A percentile compares a stretch with the other conserved stretches of the same genome.
Evolutionary conservation across 1,140 invertebrate species (phyloP).

Genomic region (Seison nebaliae): DNA sequence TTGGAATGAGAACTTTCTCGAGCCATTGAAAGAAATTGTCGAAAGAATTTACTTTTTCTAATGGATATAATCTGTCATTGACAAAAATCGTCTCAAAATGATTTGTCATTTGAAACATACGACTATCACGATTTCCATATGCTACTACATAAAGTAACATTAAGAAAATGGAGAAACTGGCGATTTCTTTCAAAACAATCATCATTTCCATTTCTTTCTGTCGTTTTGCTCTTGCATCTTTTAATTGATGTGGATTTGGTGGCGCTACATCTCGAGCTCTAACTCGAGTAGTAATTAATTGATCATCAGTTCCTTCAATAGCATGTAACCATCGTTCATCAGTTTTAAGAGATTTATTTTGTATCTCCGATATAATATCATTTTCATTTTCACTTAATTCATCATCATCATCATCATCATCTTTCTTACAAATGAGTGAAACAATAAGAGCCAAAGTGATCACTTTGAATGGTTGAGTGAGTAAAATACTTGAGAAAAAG

Average conservation of each 20-base stretch:
- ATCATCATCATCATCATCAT: conserved; percentile 2
- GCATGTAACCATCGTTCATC: too few species aligned
- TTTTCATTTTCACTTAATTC: conserved; percentile 1
- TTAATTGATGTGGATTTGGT: too few species aligned
- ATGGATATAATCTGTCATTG: neutral
- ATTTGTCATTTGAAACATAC: conserved; percentile 25
- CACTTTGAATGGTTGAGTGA: conserved; percentile 11
- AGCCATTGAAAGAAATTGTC: conserved; percentile 5
- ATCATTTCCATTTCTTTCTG: conserved; percentile 31
- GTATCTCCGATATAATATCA: too few species aligned
- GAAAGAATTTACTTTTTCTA: neutral
- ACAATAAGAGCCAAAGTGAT: conserved; percentile 3
- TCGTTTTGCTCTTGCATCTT: conserved; percentile 23
- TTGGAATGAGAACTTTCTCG: conserved; percentile 2
- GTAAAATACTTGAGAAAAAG: conserved; percentile 2
- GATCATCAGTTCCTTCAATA: too few species aligned
- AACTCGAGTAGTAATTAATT: too few species aligned
- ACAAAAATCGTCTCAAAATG: conserved; percentile 28
- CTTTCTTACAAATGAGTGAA: conserved; percentile 7
- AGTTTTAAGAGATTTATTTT: too few species aligned
- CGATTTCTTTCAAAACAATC: conserved; percentile 27
- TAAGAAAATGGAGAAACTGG: conserved; percentile 30
- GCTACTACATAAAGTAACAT: conserved; percentile 30
- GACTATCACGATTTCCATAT: conserved; percentile 26
- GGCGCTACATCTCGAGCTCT: too few species aligned